Base-by-base conservation (phyloP, 2,113 vertebrate genomes). In the Colossoma macropomum region DNA sequence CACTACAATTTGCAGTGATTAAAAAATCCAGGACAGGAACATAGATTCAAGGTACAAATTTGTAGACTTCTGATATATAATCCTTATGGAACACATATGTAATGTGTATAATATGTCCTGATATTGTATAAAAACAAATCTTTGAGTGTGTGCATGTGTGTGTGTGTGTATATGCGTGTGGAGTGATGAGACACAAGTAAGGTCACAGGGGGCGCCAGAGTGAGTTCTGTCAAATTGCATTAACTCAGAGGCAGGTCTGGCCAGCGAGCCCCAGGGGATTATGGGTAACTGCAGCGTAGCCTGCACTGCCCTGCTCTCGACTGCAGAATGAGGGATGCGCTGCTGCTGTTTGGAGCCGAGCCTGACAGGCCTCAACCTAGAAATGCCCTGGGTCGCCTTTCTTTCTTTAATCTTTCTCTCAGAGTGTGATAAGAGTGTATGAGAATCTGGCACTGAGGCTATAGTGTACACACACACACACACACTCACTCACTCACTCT, bases 151-250 rank as follows among this genome's bases (percentile, higher is more conserved):
- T n/a, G n/a, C n/a, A n/a, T n/a, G 7, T 21, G 21, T 71, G 66
- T 77, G 66, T 62, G 34, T 62, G 32, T 48, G 52, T 66, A 56
- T 19, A 19, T 80, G 16, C 76, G 72, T 78, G 73, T 50, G 11
- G 50, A 25, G 66, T 60, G 66, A 2, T 17, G 25, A 74, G 23
- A 32, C 23, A 27, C 28, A 45, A 30, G 11, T 59, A 38, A 74
- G 65, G 52, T 70, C 68, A 79, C 11, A 72, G 59, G 52, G 56
- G 60, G 41, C 34, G 32, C 81, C 41, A 82, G 21, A 63, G 38
- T 65, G 80, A 70, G 8, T 38, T 34, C 30, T 84, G 80, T 70
- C 86, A 87, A 86, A 86, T 23, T 74, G 60, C 73, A 81, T 81
- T 81, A 81, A 30, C 12, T 77, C 63, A 75, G 27, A 66, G 81